Conservation (phyloP, 1,140 invertebrate genomes). For the Aphaenogaster floridana region DNA sequence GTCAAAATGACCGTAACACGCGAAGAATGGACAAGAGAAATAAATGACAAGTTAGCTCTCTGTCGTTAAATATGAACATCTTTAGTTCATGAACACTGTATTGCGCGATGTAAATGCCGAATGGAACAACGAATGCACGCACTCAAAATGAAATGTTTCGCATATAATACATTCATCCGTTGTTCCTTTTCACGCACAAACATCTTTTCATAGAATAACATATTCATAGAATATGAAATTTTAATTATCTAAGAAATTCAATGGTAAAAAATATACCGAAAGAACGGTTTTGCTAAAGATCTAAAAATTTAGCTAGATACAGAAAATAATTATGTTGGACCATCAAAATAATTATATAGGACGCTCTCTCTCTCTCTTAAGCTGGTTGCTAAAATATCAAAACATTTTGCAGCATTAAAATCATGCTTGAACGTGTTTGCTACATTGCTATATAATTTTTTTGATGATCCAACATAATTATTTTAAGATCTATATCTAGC, state of each 20-base stretch:
- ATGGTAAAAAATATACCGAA: too few species aligned
- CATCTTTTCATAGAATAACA: not conserved
- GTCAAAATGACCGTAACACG: conserved; percentile 34
- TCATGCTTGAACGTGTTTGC: too few species aligned
- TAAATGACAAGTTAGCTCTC: not conserved
- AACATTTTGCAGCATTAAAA: too few species aligned
- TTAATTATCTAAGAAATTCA: not conserved
- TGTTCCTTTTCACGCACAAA: not conserved
- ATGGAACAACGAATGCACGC: not conserved
- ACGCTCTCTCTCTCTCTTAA: too few species aligned
- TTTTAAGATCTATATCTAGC: too few species aligned
- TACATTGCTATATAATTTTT: too few species aligned
- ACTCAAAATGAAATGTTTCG: not conserved
- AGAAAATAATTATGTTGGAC: too few species aligned
- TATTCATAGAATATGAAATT: not conserved
- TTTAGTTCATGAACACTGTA: not conserved
- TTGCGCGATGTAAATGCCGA: not conserved
- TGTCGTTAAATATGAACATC: conserved; percentile 2
- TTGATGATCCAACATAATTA: too few species aligned
- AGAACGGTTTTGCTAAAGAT: too few species aligned
- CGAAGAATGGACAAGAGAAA: not conserved
- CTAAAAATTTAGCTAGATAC: too few species aligned
- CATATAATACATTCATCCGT: not conserved
- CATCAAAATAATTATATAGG: too few species aligned
- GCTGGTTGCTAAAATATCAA: too few species aligned